A percentile compares a stretch with the other conserved stretches of the same genome.
These are phyloP conservation scores for Litoditis marina DNA, from an alignment of 2,888 invertebrate species.

Conservation along the genomic window DNA sequence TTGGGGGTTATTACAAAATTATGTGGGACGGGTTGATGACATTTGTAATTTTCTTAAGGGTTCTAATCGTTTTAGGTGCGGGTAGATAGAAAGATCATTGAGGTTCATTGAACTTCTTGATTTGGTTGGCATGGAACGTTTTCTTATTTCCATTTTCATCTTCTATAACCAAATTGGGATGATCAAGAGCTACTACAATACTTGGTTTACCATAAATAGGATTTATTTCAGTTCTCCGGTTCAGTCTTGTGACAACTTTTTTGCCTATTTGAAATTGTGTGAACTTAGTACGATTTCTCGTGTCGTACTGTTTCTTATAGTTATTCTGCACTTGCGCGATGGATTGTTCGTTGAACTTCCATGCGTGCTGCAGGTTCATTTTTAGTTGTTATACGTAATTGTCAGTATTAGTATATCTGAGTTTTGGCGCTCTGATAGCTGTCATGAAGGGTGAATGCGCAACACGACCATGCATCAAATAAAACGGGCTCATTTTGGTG, in stretches of 20 bases:
- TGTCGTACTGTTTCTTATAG: background rate
- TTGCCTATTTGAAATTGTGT: background rate
- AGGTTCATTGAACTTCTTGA: too few relatives aligned
- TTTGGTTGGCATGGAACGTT: background rate
- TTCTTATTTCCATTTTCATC: background rate
- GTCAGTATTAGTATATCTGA: background rate
- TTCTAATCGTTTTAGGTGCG: too few relatives aligned
- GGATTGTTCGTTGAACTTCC: background rate
- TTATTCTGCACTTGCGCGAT: background rate
- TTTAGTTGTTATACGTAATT: background rate
- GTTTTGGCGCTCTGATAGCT: background rate
- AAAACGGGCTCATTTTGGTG: slow-evolving; percentile 2
- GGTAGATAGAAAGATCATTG: too few relatives aligned
- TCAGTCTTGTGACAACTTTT: background rate
- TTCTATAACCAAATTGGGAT: background rate
- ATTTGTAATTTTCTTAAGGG: too few relatives aligned
- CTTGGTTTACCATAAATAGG: background rate
- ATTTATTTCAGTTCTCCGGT: background rate
- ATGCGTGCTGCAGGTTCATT: background rate
- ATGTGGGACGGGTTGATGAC: too few relatives aligned
- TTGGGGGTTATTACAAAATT: too few relatives aligned
- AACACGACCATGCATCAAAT: slow-evolving; percentile 8
- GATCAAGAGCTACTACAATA: background rate
- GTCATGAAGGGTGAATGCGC: background rate
- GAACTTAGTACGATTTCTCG: background rate